Base-by-base conservation (phyloP, 2,113 vertebrate species). In the Myotis lucifugus region DNA sequence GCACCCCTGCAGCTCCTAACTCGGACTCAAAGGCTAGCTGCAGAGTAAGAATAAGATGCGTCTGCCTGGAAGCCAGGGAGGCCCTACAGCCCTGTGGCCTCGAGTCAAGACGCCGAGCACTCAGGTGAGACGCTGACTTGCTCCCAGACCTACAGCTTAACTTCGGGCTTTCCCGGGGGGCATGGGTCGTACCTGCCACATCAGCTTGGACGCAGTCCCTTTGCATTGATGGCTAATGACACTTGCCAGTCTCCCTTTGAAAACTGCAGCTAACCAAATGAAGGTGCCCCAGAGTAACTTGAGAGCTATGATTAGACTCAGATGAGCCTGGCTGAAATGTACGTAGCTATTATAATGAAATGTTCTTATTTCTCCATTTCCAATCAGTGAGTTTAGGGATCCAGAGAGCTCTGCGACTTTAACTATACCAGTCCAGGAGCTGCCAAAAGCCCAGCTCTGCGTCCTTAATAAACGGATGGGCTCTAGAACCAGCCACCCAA, bases 11-110 rank as follows among this genome's bases (percentile, higher is more conserved):
- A 54, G 67, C 42, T 85, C 54, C 67, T 70, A 79, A 37, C 66
- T 77, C 29, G 67, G 85, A 46, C 40, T 96, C 96, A 72, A 56
- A 83, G 0, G 91, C 96, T 84, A 52, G 73, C 92, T 50, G 56
- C 89, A 94, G 93, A 83, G 29, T 5, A 37, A 27, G 21, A 92
- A 12, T 34, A 92, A 96, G 56, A 73, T 23, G 34, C 50, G 87
- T 86, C 42, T 42, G n/a, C 91, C 27, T 48, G 2, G 42, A 95
- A 88, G 91, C 72, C 52, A 2, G 0, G 10, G 81, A 29, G 91
- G 52, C 61, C 94, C 56, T 93, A 81, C 59, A 88, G 92, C 91
- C 94, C 7, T 6, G 21, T 0, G 42, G 64, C 37, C 74, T 78
- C 72, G 81, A 70, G 52, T 46, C 61, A 81, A 88, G 54, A 88